Percentiles rank a stretch among this genome's conserved stretches.
Conservation (phyloP, 2,888 invertebrate species). For the Lagria hirta region DNA sequence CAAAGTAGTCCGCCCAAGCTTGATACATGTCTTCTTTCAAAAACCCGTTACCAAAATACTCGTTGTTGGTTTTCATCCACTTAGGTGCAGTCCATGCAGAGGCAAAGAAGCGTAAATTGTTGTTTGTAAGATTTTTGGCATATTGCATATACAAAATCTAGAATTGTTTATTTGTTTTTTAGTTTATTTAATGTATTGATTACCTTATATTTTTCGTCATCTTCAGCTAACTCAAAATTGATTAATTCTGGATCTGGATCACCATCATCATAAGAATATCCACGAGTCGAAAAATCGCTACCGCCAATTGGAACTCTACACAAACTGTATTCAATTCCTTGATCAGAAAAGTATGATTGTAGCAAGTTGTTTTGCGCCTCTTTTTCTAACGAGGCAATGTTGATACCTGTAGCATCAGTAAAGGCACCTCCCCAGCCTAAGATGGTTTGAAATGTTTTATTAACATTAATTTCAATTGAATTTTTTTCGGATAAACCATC, state of each 20-base stretch:
- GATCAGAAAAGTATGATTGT: conserved; percentile 57
- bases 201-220: conserved; percentile 69
- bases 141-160: conserved; percentile 20
- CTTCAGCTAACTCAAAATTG: conserved; percentile 64
- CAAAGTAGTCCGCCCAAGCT: conserved; percentile 77
- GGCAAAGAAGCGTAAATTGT: conserved; percentile 38
- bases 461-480: conserved; percentile 3
- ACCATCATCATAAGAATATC: conserved; percentile 76
- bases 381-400: conserved; percentile 65
- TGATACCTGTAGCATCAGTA: conserved; percentile 67
- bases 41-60: conserved; percentile 44
- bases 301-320: conserved; percentile 83
- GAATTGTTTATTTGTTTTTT: no score
- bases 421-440: conserved; percentile 87
- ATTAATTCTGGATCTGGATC: conserved; percentile 59
- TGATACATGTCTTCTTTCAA: conserved; percentile 60
- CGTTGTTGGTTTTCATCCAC: conserved; percentile 57
- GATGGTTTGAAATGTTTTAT: conserved; percentile 61
- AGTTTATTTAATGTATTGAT: neutral
- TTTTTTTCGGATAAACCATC: neutral
- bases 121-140: conserved; percentile 11
- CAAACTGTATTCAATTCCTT: conserved; percentile 62
- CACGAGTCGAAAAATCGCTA: conserved; percentile 78
- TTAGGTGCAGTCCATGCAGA: conserved; percentile 57
- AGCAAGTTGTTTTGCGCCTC: conserved; percentile 58